Base-by-base conservation (phyloP, 2,888 invertebrate genomes). In the Pecten maximus region DNA sequence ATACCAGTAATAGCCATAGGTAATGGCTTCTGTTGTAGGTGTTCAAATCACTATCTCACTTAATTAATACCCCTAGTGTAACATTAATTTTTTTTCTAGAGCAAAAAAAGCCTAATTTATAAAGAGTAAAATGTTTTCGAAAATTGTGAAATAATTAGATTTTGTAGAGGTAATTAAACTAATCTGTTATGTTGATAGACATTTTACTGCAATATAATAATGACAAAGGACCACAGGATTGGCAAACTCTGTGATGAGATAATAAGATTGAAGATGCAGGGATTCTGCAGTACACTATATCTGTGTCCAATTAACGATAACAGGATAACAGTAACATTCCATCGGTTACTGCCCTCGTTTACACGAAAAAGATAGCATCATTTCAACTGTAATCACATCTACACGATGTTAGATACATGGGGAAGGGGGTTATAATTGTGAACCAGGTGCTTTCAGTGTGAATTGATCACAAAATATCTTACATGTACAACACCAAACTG, bases 261-360 rank as follows among this genome's bases (percentile, higher is more conserved):
- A 74, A 74, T 74, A 74, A 74, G 74, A 74, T 74, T 74, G 6
- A 28, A 74, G 74, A 28, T 35, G 23, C 54, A 12, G 28, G 8
- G 6, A 4, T 6, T 74, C 8, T 28, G 35, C 74, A 74, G 74
- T 74, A 35, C 10, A 4, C 74, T 15, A 74, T 74, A 35, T 28
- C 74, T 74, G 74, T 74, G 74, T 74, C 74, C 74, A 74, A 74
- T 74, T 74, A 74, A 74, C 35, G 74, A 35, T 74, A 74, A 35
- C 4, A 35, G 74, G 28, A n/a, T n/a, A n/a, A n/a, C n/a, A 44
- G 44, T 12, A 74, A 16, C 74, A 74, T 74, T 28, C 74, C 74
- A 35, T 12, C 35, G 35, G 28, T 74, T 10, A 28, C 74, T 35
- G 10, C 35, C 28, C 74, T 74, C 74, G 74, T 74, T 74, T 74